These are phyloP conservation scores for Protodeltote pygarga DNA, from an alignment of 2,888 invertebrate genomes.

Conservation along the genomic window DNA sequence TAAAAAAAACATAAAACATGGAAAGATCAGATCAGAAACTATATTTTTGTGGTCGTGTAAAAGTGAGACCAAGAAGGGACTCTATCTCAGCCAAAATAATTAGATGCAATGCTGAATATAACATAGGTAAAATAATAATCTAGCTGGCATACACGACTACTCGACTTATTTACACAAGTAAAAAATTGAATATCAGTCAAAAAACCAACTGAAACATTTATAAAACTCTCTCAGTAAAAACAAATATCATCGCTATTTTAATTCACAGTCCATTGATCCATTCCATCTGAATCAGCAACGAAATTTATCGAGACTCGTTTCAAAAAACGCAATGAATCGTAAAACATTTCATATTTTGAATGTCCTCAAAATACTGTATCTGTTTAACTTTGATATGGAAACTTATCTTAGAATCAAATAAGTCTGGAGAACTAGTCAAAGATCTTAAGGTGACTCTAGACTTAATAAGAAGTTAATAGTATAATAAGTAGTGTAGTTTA, in stretches of 20 bases:
- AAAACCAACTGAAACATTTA: slow-evolving; percentile 3
- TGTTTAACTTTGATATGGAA: slow-evolving; percentile 27
- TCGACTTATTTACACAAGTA: too few species aligned
- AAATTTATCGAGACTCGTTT: slow-evolving; percentile 31
- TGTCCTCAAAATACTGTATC: slow-evolving; percentile 17
- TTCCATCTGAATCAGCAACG: slow-evolving; percentile 29
- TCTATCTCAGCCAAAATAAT: too few species aligned
- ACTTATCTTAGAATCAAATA: slow-evolving; percentile 36
- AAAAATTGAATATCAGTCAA: neutral
- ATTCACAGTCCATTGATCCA: slow-evolving; percentile 35
- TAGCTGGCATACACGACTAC: too few species aligned
- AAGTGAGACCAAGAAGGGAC: too few species aligned
- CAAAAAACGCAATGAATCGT: slow-evolving; percentile 37
- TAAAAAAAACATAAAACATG: too few species aligned
- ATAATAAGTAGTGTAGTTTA: too few species aligned
- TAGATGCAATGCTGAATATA: too few species aligned
- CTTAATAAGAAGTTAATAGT: neutral
- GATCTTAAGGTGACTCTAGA: neutral
- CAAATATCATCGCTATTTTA: slow-evolving; percentile 13
- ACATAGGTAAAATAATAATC: too few species aligned
- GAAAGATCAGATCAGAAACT: too few species aligned
- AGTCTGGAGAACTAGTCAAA: slow-evolving; percentile 12
- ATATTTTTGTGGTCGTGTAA: too few species aligned
- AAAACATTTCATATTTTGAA: slow-evolving; percentile 32
- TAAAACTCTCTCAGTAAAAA: slow-evolving; percentile 8